phyloP scores from a whole-genome alignment of 2,797 vertebrate species.

The Manis pentadactyla region DNA sequence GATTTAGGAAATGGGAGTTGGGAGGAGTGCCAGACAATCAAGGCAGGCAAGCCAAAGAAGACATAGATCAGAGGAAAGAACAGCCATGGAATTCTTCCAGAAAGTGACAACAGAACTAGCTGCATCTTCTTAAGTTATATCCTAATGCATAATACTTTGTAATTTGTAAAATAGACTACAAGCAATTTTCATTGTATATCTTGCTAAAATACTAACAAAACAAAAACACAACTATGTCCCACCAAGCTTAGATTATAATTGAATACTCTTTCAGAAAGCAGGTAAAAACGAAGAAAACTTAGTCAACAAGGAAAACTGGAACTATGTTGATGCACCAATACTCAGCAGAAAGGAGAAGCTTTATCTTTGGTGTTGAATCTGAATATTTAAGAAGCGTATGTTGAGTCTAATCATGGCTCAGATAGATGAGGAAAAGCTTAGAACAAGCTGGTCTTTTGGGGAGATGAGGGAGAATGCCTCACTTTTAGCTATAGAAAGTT shows the following conservation, averaged over 20 bases:
- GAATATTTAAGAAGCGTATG: not conserved
- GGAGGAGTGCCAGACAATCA: not conserved
- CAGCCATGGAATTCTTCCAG: not conserved
- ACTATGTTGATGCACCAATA: not conserved
- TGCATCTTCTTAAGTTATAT: not conserved
- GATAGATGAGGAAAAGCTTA: not conserved
- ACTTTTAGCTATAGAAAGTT: not conserved
- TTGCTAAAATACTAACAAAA: not conserved
- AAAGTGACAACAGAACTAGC: not conserved
- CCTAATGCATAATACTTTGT: not conserved
- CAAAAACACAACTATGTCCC: not conserved
- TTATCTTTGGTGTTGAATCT: not conserved
- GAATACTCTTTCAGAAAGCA: constrained; percentile 24
- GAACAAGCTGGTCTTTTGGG: not conserved
- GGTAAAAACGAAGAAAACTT: not conserved
- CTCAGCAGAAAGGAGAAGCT: not conserved
- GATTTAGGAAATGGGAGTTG: not conserved
- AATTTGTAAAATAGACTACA: not conserved
- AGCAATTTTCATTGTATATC: not conserved
- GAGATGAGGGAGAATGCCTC: not conserved
- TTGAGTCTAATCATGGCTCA: not conserved
- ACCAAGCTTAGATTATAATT: not conserved
- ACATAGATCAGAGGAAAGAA: not conserved
- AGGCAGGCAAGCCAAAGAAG: not conserved
- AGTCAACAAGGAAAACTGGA: not conserved